Conservation (phyloP, 2,113 vertebrate species). For the Aramus guarauna region DNA sequence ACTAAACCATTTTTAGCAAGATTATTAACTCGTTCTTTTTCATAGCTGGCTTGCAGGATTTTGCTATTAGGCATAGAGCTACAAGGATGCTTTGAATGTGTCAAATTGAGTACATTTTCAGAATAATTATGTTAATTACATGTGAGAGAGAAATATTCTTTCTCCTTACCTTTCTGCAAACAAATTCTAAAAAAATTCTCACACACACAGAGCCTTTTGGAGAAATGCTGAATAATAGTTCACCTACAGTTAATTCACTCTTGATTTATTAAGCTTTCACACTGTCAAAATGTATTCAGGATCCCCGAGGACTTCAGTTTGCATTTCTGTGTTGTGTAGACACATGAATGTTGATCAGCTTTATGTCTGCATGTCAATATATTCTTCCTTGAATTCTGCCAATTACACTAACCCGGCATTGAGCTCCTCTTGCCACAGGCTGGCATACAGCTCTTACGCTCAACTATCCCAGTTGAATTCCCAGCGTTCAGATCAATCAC, state of each 20-base stretch:
- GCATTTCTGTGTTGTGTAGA: slow-evolving; percentile 8
- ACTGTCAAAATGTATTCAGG: not conserved
- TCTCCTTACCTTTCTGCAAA: not conserved
- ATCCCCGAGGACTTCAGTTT: not conserved
- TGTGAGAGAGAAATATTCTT: not conserved
- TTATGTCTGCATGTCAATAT: not conserved
- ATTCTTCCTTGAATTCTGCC: not conserved
- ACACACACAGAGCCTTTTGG: not conserved
- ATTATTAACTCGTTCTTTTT: slow-evolving; percentile 38
- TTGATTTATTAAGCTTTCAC: slow-evolving; percentile 21
- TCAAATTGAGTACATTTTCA: not conserved
- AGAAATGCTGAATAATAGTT: not conserved
- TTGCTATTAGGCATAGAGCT: not conserved
- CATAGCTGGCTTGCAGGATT: slow-evolving; percentile 11
- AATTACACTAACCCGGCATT: not conserved
- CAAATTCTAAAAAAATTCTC: not conserved
- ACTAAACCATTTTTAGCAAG: not conserved
- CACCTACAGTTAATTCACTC: not conserved
- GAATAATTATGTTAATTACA: slow-evolving; percentile 18
- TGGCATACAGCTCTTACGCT: not conserved
- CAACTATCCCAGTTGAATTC: not conserved
- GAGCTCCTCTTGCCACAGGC: not conserved
- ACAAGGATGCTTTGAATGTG: not conserved
- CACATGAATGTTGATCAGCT: not conserved
- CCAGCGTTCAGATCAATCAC: slow-evolving; percentile 32